phyloP scores from a whole-genome alignment of 2,888 invertebrate genomes.

The Tachystola acroxantha region DNA sequence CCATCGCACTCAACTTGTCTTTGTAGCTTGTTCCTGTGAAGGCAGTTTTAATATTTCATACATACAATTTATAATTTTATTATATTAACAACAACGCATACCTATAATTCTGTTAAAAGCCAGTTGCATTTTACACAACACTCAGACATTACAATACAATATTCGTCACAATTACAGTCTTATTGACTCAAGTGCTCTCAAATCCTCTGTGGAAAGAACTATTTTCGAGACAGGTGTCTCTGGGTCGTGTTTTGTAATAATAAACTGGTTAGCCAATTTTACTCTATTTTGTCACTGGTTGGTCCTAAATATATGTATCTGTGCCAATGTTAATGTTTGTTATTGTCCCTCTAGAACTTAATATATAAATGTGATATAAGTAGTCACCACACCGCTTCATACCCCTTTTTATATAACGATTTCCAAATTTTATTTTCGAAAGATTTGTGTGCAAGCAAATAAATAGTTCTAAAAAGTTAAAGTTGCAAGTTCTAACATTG shows the following conservation, averaged over 20 bases:
- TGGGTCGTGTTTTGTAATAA: neutral
- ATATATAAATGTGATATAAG: neutral
- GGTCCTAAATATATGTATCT: neutral
- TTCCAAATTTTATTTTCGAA: too few relatives aligned
- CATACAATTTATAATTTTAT: too few relatives aligned
- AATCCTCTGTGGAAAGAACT: neutral
- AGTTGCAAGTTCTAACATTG: too few relatives aligned
- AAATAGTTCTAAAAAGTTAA: too few relatives aligned
- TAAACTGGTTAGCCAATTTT: neutral
- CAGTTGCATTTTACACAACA: constrained; percentile 9
- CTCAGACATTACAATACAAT: constrained; percentile 3
- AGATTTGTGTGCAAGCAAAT: too few relatives aligned
- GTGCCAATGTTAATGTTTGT: neutral
- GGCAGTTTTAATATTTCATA: too few relatives aligned
- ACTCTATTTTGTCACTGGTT: neutral
- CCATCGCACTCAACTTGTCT: too few relatives aligned
- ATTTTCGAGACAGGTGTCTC: neutral
- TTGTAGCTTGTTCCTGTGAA: too few relatives aligned
- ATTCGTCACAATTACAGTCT: constrained; percentile 5
- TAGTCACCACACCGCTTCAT: too few relatives aligned
- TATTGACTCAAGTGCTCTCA: constrained; percentile 10
- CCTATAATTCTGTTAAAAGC: too few relatives aligned
- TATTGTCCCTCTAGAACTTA: neutral
- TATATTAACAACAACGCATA: too few relatives aligned
- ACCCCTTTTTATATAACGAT: too few relatives aligned